These are phyloP conservation scores for Eutolmus rufibarbis DNA, from an alignment of 2,888 invertebrate genomes.

Conservation along the genomic window DNA sequence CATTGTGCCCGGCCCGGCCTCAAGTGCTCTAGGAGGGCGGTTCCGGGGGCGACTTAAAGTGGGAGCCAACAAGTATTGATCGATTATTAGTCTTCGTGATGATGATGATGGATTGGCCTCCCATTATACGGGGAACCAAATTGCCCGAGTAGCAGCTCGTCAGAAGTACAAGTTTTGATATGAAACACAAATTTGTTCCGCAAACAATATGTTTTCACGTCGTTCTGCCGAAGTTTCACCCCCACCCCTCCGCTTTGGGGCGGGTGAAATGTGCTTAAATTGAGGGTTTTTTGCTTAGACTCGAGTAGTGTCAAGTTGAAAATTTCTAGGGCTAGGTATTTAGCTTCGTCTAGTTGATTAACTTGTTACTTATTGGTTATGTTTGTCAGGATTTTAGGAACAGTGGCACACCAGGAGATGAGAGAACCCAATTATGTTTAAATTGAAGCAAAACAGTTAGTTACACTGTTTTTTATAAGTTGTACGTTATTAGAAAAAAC, in stretches of 20 bases:
- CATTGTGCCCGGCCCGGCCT: background rate
- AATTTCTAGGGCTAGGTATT: background rate
- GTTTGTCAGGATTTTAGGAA: background rate
- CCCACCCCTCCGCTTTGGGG: background rate
- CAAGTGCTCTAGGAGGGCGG: background rate
- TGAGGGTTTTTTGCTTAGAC: background rate
- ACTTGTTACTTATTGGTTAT: background rate
- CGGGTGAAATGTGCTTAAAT: background rate
- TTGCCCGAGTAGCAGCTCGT: slow-evolving; percentile 6
- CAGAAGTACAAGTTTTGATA: slow-evolving; percentile 5
- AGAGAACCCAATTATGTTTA: too few relatives aligned
- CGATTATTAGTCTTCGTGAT: slow-evolving; percentile 25
- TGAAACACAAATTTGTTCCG: background rate
- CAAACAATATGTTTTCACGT: background rate
- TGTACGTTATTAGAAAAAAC: too few relatives aligned
- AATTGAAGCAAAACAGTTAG: too few relatives aligned
- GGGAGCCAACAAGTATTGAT: slow-evolving; percentile 32
- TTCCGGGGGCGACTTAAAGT: background rate
- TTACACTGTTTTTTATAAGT: too few relatives aligned
- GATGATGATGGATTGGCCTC: slow-evolving; percentile 22
- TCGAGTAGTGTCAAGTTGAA: background rate
- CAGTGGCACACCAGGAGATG: background rate
- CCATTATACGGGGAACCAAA: background rate
- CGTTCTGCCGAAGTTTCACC: background rate
- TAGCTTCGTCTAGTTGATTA: background rate